phyloP scores from a whole-genome alignment of 2,113 vertebrate genomes.

The Panthera uncia region DNA sequence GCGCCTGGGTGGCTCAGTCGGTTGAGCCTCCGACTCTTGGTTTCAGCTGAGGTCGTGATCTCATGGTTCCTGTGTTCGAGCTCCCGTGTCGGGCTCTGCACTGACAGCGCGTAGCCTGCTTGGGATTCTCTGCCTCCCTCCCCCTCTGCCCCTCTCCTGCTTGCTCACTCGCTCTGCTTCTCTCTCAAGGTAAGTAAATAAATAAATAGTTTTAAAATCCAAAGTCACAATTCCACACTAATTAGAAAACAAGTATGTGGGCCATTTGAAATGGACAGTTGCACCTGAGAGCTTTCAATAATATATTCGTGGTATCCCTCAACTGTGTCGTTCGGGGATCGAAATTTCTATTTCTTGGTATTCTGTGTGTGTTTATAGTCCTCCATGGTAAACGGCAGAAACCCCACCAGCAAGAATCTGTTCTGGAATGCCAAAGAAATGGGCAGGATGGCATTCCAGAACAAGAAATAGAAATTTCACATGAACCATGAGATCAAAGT shows the following conservation, averaged over 20 bases:
- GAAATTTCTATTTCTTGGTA: slow-evolving; percentile 38
- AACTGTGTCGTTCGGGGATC: slow-evolving; percentile 1
- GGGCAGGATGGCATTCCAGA: background rate
- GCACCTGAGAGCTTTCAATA: background rate
- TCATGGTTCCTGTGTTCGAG: no score
- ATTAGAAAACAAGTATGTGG: slow-evolving; percentile 1
- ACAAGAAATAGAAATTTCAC: no score
- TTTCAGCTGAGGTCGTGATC: no score
- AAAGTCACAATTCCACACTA: background rate
- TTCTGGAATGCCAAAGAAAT: slow-evolving; percentile 53
- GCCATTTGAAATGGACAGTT: background rate
- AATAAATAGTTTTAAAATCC: background rate
- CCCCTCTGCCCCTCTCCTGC: no score
- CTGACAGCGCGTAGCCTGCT: no score
- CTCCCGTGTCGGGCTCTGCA: no score
- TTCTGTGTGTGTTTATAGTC: slow-evolving; percentile 17
- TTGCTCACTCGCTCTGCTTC: no score
- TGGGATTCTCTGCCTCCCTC: no score
- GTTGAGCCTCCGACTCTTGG: no score
- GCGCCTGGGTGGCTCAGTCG: no score
- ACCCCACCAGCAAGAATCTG: background rate
- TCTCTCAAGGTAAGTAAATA: no score
- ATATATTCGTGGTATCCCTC: background rate
- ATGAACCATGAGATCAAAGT: slow-evolving; percentile 7
- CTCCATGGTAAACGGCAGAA: slow-evolving; percentile 7